Conservation (phyloP, 2,113 vertebrate species). For the Theropithecus gelada region DNA sequence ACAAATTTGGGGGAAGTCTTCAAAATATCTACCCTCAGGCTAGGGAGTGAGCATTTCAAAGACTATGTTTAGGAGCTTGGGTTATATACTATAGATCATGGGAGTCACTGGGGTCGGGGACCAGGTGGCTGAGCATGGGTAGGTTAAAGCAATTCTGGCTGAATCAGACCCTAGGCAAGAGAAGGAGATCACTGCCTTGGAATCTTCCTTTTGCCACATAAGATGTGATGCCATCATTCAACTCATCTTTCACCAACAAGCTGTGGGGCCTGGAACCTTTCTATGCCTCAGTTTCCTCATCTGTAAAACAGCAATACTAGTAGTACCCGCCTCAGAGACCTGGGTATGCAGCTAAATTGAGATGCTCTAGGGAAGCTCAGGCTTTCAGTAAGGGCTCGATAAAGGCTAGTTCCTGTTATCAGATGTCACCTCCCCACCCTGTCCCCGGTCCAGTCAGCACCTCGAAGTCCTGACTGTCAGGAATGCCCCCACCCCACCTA, state of each 20-base stretch:
- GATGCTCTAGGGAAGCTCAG: not conserved
- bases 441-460: not conserved
- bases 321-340: not conserved
- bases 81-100: not conserved
- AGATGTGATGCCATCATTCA: not conserved
- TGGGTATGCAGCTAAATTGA: not conserved
- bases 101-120: not conserved
- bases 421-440: not conserved
- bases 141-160: not conserved
- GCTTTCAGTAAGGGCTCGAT: not conserved
- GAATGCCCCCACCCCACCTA: not conserved
- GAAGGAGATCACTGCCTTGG: not conserved
- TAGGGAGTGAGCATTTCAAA: not conserved
- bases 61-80: not conserved
- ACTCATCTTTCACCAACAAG: not conserved
- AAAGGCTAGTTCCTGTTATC: not conserved
- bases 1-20: not conserved
- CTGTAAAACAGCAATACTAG: not conserved
- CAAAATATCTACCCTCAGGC: not conserved
- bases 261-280: not conserved
- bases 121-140: no score
- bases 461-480: not conserved
- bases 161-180: not conserved
- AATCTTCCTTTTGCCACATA: not conserved
- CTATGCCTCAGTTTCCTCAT: not conserved